Percentiles rank a stretch among this genome's conserved stretches.
Evolutionary conservation across 2,113 vertebrate species (phyloP).

Genomic region (Tinamus guttatus): DNA sequence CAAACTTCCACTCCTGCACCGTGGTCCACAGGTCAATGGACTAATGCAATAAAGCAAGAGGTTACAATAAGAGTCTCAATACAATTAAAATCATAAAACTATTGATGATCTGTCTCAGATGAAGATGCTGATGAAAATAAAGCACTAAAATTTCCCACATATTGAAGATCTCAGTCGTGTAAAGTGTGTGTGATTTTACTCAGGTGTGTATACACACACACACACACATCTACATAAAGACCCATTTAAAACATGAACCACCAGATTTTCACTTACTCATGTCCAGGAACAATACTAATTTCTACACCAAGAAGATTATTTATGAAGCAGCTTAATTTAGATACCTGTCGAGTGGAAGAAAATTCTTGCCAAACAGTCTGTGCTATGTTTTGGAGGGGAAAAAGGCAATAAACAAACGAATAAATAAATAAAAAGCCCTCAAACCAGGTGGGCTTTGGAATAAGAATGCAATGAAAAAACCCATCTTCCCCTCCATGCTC

Average conservation of each 20-base stretch:
- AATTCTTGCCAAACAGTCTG: not conserved
- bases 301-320: not conserved
- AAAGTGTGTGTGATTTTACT: not conserved
- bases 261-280: not conserved
- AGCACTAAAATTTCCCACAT: slow-evolving; percentile 37
- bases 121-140: slow-evolving; percentile 64
- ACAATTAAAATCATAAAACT: slow-evolving; percentile 69
- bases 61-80: slow-evolving; percentile 47
- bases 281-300: not conserved
- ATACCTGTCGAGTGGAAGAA: not conserved
- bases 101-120: slow-evolving; percentile 62
- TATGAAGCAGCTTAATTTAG: not conserved
- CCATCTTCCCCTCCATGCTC: not conserved
- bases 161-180: not conserved
- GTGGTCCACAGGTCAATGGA: slow-evolving; percentile 57
- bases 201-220: not conserved
- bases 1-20: not conserved
- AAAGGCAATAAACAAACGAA: too few species aligned
- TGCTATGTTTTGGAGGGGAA: not conserved
- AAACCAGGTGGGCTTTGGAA: not conserved
- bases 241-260: not conserved
- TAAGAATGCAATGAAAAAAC: not conserved
- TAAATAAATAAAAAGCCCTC: too few species aligned
- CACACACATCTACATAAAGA: not conserved
- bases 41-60: slow-evolving; percentile 56